Evolutionary conservation across 2,888 invertebrate species (phyloP), one percentile per base, ranked within the genome.

Genomic region (Rhimphoctona megacephalus): DNA sequence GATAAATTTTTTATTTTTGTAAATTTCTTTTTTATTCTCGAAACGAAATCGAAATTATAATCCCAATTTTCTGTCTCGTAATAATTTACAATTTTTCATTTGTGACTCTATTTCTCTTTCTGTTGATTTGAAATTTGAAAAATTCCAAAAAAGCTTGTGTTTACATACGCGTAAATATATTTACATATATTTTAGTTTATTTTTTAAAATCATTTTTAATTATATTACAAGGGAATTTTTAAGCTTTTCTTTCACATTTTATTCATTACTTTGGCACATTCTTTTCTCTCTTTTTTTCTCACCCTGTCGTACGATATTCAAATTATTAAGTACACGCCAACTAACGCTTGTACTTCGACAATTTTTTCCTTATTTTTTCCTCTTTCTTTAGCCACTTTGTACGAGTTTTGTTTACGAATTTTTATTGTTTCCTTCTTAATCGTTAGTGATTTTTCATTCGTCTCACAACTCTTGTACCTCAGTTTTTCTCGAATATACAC

Each of bases 191-290:
- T 69, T 22, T 25, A 52, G 67, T 67, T 33, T 36, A n/a, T 66
- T 67, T 52, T 64, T 54, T 33, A 30, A n/a, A 36, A 33, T 67
- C 11, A 79, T 57, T 19, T 43, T 57, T 30, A 6, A 39, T 30
- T 39, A 46, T 46, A 9, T 33, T 61, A 61, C 22, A 57, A 36
- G n/a, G 39, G n/a, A n/a, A 14, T 36, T 73, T 49, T 80, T 33
- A 69, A 36, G 46, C 52, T 25, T 33, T 25, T 61, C 46, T 17
- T 66, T 54, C 54, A 33, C 46, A 54, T n/a, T 76, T 85, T 81
- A 84, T 76, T 77, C 73, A 17, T 81, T 87, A 86, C 74, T 87
- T 87, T 87, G 87, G 87, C 87, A 87, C 87, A 87, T 81, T 73
- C 66, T 69, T 72, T 76, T 74, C 80, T 57, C 22, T 67, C 49